Evolutionary conservation across 2,888 invertebrate genomes (phyloP), one percentile per base, ranked within the genome.

Genomic region (Argynnis bischoffii): DNA sequence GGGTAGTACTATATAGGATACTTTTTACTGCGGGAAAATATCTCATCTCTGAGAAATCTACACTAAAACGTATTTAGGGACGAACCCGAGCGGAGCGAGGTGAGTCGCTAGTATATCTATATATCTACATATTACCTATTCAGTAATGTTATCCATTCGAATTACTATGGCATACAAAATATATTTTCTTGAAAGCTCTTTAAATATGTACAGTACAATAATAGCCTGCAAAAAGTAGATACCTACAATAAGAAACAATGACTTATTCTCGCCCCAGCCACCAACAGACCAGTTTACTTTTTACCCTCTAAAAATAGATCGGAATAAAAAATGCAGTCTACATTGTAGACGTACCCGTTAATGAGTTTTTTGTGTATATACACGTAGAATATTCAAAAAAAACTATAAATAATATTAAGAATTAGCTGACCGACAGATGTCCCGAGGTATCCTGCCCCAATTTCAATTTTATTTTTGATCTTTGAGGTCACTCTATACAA

Each of bases 261-360:
- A 64, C 53, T 56, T 63, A 53, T 41, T n/a, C 59, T 59, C 35
- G 64, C 41, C 64, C 18, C 51, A 48, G n/a, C 59, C 59, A 59
- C 18, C 21, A 41, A 69, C 74, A 69, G 75, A 72, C 69, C 41
- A 61, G 66, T 69, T 74, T 61, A 68, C 71, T 75, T 69, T 73
- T 67, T 65, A 64, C 59, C 57, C 48, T 66, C 71, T 69, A 66
- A 69, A 71, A 60, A 69, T 71, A 71, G 67, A 51, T 64, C 16
- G 31, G 54, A 35, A 15, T 41, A 47, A 64, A 64, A 64, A 48
- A 64, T n/a, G 1, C 31, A 47, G n/a, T 31, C 11, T 51, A 67
- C 55, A 56, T 51, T 60, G 55, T 48, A 16, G 21, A 46, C 11
- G 53, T 61, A 66, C 54, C 63, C 63, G 68, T 70, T 70, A 66